Conservation (phyloP, 1,140 invertebrate species). For the Heliothis virescens region DNA sequence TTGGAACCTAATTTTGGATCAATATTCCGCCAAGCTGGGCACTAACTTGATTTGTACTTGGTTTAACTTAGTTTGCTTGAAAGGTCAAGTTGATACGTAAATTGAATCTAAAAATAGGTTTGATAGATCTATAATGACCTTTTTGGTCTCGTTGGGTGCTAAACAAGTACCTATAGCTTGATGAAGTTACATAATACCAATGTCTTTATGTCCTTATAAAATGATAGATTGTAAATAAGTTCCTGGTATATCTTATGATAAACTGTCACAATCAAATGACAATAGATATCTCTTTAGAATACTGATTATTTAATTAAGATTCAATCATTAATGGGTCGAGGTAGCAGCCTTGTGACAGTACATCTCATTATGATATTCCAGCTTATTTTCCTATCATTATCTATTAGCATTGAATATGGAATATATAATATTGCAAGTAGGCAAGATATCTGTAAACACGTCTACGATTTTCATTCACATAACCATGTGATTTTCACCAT, state of each 20-base stretch:
- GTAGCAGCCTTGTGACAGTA: no score
- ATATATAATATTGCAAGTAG: neutral
- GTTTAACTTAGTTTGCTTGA: neutral
- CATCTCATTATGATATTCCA: neutral
- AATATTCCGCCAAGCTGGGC: slow-evolving; percentile 9
- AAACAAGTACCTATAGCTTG: no score
- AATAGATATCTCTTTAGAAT: no score
- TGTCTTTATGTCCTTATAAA: no score
- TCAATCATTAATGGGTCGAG: no score
- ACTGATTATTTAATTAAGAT: no score
- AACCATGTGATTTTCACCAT: neutral
- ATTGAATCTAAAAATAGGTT: slow-evolving; percentile 1
- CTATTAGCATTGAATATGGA: neutral
- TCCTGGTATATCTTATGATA: no score
- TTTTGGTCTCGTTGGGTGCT: neutral
- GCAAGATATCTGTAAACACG: neutral
- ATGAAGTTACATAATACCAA: no score
- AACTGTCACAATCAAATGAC: no score
- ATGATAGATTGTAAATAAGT: no score
- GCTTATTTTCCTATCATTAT: neutral
- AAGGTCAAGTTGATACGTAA: slow-evolving; percentile 7
- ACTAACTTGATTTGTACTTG: slow-evolving; percentile 7
- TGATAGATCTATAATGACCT: neutral
- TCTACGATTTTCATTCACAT: neutral
- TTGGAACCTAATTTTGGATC: neutral